Conservation (phyloP, 2,797 vertebrate species). For the Chiloscyllium punctatum region DNA sequence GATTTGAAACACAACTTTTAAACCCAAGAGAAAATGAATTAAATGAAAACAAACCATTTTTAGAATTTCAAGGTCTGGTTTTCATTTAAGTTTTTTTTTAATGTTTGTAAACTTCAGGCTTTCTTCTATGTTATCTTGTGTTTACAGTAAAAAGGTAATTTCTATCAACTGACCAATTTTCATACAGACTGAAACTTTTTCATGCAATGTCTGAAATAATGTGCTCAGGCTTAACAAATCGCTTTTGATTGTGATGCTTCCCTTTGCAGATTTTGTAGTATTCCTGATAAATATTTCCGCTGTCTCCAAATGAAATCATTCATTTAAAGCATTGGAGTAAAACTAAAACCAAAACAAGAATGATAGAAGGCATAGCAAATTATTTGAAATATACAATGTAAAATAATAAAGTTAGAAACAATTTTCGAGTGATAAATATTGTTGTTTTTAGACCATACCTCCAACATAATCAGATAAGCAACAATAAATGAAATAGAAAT, state of each 20-base stretch:
- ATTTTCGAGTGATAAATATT: not conserved
- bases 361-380: not conserved
- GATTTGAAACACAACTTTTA: not conserved
- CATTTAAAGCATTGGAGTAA: not conserved
- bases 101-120: not conserved
- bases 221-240: not conserved
- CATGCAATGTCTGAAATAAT: not conserved
- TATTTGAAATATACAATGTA: not conserved
- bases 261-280: not conserved
- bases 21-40: not conserved
- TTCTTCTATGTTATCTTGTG: not conserved
- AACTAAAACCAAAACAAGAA: not conserved
- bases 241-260: not conserved
- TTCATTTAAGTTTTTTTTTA: not conserved
- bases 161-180: not conserved
- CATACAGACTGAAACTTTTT: not conserved
- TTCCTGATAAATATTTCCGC: not conserved
- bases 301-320: not conserved
- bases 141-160: not conserved
- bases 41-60: not conserved
- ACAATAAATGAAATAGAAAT: not conserved
- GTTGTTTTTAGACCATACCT: not conserved
- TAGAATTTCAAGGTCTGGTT: not conserved
- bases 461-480: not conserved
- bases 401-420: not conserved